Percentiles rank a stretch among this genome's conserved stretches.
phyloP scores from a whole-genome alignment of 2,113 vertebrate genomes.

The Collichthys lucidus region DNA sequence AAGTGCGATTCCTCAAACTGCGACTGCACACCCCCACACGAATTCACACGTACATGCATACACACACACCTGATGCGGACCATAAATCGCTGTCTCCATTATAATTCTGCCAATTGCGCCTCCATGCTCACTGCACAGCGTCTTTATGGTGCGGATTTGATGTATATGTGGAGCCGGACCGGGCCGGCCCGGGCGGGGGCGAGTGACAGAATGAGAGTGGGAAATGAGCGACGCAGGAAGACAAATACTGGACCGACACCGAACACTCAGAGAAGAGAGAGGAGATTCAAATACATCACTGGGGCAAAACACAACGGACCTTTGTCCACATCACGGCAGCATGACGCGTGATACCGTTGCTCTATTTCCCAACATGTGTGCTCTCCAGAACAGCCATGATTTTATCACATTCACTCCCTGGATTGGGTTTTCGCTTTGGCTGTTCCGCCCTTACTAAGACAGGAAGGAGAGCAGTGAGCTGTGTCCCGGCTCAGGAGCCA shows the following conservation, averaged over 20 bases:
- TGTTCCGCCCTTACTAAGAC: background rate
- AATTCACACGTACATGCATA: conserved; percentile 74
- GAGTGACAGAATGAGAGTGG: conserved; percentile 91
- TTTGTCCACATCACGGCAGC: background rate
- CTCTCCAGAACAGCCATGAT: background rate
- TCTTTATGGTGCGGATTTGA: conserved; percentile 82
- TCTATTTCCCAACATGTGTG: background rate
- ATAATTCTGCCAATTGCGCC: conserved; percentile 84
- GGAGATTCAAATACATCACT: background rate
- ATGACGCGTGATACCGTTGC: background rate
- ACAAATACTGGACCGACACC: conserved; percentile 7
- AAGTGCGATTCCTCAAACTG: conserved; percentile 72
- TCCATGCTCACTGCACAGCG: conserved; percentile 83
- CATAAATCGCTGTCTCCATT: conserved; percentile 85
- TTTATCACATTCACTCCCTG: background rate
- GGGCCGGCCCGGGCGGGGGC: conserved; percentile 66
- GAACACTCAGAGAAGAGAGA: background rate
- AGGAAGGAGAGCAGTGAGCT: background rate
- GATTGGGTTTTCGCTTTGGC: no score
- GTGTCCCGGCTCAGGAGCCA: background rate
- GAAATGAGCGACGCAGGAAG: conserved; percentile 65
- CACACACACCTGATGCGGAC: conserved; percentile 73
- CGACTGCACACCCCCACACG: conserved; percentile 59
- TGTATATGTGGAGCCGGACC: conserved; percentile 77
- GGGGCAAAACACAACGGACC: no score